A percentile compares a stretch with the other conserved stretches of the same genome.
These are phyloP conservation scores for Calephelis virginiensis DNA, from an alignment of 1,140 invertebrate species.

Conservation along the genomic window DNA sequence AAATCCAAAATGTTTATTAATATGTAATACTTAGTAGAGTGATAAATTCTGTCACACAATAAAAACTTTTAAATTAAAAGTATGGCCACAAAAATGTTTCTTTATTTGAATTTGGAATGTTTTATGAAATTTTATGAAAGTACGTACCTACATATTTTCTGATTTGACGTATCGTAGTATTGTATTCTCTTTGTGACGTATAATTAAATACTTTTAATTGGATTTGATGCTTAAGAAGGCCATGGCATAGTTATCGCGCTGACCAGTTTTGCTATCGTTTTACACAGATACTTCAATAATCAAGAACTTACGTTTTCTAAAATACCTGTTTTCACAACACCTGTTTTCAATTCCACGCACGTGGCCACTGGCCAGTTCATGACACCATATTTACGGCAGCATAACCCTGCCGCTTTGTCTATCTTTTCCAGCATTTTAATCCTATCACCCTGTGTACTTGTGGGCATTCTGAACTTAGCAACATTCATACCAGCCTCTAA, in stretches of 20 bases:
- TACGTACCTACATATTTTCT: too few species aligned
- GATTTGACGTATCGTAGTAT: too few species aligned
- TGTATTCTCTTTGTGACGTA: too few species aligned
- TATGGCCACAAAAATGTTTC: too few species aligned
- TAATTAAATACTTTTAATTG: too few species aligned
- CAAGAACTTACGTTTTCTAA: conserved; percentile 37
- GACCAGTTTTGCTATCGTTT: too few species aligned
- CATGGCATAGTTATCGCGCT: too few species aligned
- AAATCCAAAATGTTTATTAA: too few species aligned
- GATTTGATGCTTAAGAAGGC: too few species aligned
- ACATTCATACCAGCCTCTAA: conserved; percentile 55
- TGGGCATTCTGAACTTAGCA: conserved; percentile 42
- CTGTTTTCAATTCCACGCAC: conserved; percentile 50
- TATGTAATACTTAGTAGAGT: too few species aligned
- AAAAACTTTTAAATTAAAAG: not conserved
- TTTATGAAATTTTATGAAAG: too few species aligned
- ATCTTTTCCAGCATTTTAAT: conserved; percentile 43
- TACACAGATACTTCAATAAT: not conserved
- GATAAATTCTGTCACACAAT: not conserved
- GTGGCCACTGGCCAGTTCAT: conserved; percentile 49
- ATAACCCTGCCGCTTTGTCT: conserved; percentile 39
- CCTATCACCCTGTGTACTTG: conserved; percentile 41
- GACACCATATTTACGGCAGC: conserved; percentile 43
- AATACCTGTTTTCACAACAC: conserved; percentile 51
- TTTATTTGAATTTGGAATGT: too few species aligned